phyloP scores from a whole-genome alignment of 2,113 vertebrate genomes.

The Poeciliopsis occidentalis region DNA sequence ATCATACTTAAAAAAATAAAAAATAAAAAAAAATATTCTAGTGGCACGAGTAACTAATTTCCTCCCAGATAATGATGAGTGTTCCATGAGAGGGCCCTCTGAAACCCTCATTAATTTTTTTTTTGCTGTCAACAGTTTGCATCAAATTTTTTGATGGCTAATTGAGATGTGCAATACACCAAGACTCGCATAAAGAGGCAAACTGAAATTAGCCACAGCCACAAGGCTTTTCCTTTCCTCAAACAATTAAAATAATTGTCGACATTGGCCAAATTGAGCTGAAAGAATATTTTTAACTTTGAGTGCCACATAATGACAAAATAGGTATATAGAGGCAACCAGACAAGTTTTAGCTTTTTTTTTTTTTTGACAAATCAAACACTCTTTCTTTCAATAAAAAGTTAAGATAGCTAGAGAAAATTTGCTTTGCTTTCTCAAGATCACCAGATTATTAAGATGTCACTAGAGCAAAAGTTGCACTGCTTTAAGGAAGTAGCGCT shows the following conservation, averaged over 20 bases:
- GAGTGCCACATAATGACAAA: background rate
- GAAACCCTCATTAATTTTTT: constrained; percentile 40
- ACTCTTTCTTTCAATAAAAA: too few relatives aligned
- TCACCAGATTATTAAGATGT: too few relatives aligned
- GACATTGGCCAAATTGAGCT: background rate
- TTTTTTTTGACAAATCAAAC: too few relatives aligned
- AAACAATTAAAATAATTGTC: constrained; percentile 5
- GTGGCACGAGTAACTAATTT: constrained; percentile 19
- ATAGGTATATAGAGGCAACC: background rate
- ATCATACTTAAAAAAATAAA: constrained; percentile 9
- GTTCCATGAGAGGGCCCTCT: constrained; percentile 1
- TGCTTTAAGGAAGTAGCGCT: too few relatives aligned
- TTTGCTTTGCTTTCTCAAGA: too few relatives aligned
- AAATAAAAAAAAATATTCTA: background rate
- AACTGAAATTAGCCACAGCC: background rate
- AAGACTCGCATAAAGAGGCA: background rate
- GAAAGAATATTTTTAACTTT: background rate
- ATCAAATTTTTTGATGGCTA: constrained; percentile 13
- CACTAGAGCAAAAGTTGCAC: too few relatives aligned
- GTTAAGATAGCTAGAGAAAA: too few relatives aligned
- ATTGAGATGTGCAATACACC: constrained; percentile 3
- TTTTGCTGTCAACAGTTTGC: constrained; percentile 21
- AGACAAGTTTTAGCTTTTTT: too few relatives aligned
- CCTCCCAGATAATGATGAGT: constrained; percentile 7
- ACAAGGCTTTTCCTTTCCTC: background rate